Evolutionary conservation across 2,888 invertebrate species (phyloP).

Genomic region (Napeogenes sylphis): DNA sequence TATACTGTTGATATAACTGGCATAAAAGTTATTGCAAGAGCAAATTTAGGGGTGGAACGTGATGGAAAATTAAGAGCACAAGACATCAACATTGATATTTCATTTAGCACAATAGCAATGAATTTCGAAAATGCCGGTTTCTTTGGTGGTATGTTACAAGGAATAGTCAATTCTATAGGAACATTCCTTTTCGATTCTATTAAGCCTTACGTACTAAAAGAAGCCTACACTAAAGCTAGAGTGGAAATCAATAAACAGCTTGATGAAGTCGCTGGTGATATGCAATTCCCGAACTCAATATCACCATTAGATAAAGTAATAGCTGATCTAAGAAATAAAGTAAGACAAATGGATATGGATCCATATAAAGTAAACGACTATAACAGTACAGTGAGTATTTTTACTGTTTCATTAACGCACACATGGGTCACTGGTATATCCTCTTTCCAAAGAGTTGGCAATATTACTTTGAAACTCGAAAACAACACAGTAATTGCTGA

Average conservation of each 20-base stretch:
- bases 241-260: conserved; percentile 86
- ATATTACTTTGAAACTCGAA: conserved; percentile 84
- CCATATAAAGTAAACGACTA: conserved; percentile 86
- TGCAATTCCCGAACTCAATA: conserved; percentile 89
- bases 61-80: conserved; percentile 87
- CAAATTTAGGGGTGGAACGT: conserved; percentile 83
- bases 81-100: conserved; percentile 87
- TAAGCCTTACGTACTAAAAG: conserved; percentile 88
- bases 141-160: conserved; percentile 82
- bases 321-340: conserved; percentile 83
- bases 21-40: conserved; percentile 82
- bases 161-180: conserved; percentile 89
- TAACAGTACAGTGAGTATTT: conserved; percentile 83
- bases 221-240: conserved; percentile 86
- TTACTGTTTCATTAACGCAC: conserved; percentile 82
- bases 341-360: conserved; percentile 82
- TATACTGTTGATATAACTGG: conserved; percentile 86
- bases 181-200: conserved; percentile 90
- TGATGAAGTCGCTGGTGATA: conserved; percentile 81
- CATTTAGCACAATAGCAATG: conserved; percentile 85
- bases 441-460: conserved; percentile 88
- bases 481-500: conserved; percentile 83
- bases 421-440: conserved; percentile 89
- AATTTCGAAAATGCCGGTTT: conserved; percentile 90
- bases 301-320: conserved; percentile 91